Evolutionary conservation across 2,888 invertebrate species (phyloP).

Genomic region (Lumbricus terrestris): DNA sequence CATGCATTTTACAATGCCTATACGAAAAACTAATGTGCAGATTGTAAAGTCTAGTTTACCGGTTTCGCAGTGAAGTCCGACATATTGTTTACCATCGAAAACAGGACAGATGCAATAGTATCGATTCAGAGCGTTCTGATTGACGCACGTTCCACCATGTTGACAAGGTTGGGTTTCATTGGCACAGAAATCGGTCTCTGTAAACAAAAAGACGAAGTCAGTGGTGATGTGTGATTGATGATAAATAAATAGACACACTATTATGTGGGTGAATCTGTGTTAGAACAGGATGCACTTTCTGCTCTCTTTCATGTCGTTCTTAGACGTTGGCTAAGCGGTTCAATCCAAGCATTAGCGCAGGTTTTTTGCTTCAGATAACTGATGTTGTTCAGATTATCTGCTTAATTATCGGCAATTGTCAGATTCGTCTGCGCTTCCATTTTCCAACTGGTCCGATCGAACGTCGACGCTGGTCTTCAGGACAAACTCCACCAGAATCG

Average conservation of each 20-base stretch:
- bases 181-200: background rate
- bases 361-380: background rate
- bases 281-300: too few relatives aligned
- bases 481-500: background rate
- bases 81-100: background rate
- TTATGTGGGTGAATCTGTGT: too few relatives aligned
- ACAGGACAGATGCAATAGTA: background rate
- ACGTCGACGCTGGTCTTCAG: background rate
- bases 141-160: background rate
- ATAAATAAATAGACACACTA: background rate
- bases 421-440: background rate
- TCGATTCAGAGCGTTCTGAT: background rate
- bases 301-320: too few relatives aligned
- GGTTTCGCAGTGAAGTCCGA: background rate
- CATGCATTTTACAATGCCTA: too few relatives aligned
- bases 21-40: background rate
- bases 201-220: background rate
- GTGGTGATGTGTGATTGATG: background rate
- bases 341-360: background rate
- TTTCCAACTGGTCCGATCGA: background rate
- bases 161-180: background rate
- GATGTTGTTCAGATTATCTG: background rate
- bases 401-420: background rate
- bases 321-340: too few relatives aligned
- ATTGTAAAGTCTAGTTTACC: background rate